Percentiles rank a stretch among this genome's conserved stretches.
phyloP scores from a whole-genome alignment of 2,113 vertebrate genomes.

The Sinocyclocheilus maitianheensis region DNA sequence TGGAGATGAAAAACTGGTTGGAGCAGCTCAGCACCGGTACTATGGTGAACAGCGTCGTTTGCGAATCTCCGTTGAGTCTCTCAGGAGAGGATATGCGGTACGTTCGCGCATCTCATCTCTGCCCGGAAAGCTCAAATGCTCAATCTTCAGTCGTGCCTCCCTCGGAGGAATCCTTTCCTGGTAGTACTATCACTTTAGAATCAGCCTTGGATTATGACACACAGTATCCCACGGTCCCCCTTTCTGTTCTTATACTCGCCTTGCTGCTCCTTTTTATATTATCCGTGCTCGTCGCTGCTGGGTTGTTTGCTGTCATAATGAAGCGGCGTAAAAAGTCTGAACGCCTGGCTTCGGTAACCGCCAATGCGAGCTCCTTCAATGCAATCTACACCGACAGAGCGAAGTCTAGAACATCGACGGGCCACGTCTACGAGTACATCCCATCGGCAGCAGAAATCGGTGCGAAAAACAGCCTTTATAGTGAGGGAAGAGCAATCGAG shows the following conservation, averaged over 20 bases:
- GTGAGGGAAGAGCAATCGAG: conserved; percentile 82
- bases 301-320: conserved; percentile 89
- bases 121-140: conserved; percentile 88
- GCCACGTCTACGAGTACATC: conserved; percentile 93
- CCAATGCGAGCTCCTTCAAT: conserved; percentile 66
- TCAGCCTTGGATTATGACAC: conserved; percentile 80
- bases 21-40: conserved; percentile 91
- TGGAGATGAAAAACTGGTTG: conserved; percentile 92
- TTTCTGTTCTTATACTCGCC: conserved; percentile 93
- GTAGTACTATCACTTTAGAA: conserved; percentile 82
- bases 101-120: conserved; percentile 84
- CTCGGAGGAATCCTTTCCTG: conserved; percentile 80
- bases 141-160: conserved; percentile 84
- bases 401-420: conserved; percentile 88
- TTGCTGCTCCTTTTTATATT: conserved; percentile 92
- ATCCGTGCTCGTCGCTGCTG: conserved; percentile 91
- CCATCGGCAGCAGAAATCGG: conserved; percentile 84
- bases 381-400: conserved; percentile 86
- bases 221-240: conserved; percentile 79
- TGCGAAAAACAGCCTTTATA: conserved; percentile 82
- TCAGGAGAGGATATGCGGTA: conserved; percentile 89
- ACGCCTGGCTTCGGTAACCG: conserved; percentile 87
- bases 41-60: conserved; percentile 92
- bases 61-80: conserved; percentile 89
- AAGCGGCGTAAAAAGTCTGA: conserved; percentile 86